Evolutionary conservation across 2,797 vertebrate species (phyloP).

Genomic region (Odontamblyopus rebecca): DNA sequence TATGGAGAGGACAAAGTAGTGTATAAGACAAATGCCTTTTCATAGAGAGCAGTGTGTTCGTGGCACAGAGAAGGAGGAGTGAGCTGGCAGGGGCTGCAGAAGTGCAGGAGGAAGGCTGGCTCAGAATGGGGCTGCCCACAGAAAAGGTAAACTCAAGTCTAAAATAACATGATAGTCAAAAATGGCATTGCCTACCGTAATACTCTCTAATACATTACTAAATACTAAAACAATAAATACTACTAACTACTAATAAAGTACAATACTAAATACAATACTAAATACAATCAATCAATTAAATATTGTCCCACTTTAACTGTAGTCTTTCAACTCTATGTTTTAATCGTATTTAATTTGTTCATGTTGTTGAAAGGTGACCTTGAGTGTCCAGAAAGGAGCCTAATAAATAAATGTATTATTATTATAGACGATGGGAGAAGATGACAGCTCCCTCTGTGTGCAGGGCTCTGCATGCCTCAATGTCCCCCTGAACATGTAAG

Average conservation of each 20-base stretch:
- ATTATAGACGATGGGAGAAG: conserved; percentile 59
- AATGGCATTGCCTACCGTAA: background rate
- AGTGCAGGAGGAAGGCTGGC: conserved; percentile 64
- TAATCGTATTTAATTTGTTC: too few species aligned
- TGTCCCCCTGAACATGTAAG: conserved; percentile 46
- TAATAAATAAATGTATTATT: too few species aligned
- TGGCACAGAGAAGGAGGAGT: conserved; percentile 62
- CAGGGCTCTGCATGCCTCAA: conserved; percentile 24
- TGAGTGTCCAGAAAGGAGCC: too few species aligned
- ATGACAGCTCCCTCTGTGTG: conserved; percentile 38
- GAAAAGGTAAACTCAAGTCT: conserved; percentile 59
- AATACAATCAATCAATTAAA: too few species aligned
- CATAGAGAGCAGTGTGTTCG: conserved; percentile 76
- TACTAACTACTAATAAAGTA: too few species aligned
- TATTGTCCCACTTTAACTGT: too few species aligned
- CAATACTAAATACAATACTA: too few species aligned
- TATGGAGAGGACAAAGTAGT: conserved; percentile 44
- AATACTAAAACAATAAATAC: too few species aligned
- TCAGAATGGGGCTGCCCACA: conserved; percentile 73
- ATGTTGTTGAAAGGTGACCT: too few species aligned
- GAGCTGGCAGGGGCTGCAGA: conserved; percentile 68
- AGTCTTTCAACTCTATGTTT: too few species aligned
- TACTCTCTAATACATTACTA: too few species aligned
- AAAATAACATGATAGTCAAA: background rate
- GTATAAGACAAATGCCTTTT: conserved; percentile 77